These are phyloP conservation scores for Piscicola geometra DNA, from an alignment of 2,888 invertebrate species.

Conservation along the genomic window DNA sequence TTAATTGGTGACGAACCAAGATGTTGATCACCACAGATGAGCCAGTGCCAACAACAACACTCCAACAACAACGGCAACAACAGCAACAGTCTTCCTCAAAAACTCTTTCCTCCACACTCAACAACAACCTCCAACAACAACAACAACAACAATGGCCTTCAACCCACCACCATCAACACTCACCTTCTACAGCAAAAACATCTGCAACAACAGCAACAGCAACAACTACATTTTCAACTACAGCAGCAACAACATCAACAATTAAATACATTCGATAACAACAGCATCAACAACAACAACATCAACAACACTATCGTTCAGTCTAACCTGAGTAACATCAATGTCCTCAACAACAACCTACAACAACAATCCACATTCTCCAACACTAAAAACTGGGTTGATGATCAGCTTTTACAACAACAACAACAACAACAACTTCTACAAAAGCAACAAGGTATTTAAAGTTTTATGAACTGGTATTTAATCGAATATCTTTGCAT, in stretches of 20 bases:
- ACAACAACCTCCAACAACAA: not conserved
- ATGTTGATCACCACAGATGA: not conserved
- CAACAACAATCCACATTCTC: not conserved
- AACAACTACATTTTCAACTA: conserved; percentile 19
- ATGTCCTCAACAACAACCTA: conserved; percentile 12
- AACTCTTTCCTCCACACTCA: conserved; percentile 1
- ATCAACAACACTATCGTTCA: not conserved
- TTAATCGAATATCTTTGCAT: not conserved
- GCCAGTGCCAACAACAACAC: conserved; percentile 1
- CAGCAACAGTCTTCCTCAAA: conserved; percentile 25
- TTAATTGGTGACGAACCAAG: too few species aligned
- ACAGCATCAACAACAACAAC: not conserved
- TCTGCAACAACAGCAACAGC: conserved; percentile 21
- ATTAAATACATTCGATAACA: not conserved
- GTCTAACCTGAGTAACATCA: not conserved
- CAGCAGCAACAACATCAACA: conserved; percentile 37
- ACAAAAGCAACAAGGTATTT: not conserved
- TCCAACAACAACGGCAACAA: conserved; percentile 5
- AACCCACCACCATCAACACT: conserved; percentile 34
- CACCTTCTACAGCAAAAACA: conserved; percentile 52
- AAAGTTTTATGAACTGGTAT: not conserved
- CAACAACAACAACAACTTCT: conserved; percentile 24
- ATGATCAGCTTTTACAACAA: conserved; percentile 13
- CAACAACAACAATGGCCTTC: conserved; percentile 20
- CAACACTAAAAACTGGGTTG: conserved; percentile 9